Evolutionary conservation across 2,113 vertebrate genomes (phyloP), one percentile per base, ranked within the genome.

Genomic region (Axis porcinus): DNA sequence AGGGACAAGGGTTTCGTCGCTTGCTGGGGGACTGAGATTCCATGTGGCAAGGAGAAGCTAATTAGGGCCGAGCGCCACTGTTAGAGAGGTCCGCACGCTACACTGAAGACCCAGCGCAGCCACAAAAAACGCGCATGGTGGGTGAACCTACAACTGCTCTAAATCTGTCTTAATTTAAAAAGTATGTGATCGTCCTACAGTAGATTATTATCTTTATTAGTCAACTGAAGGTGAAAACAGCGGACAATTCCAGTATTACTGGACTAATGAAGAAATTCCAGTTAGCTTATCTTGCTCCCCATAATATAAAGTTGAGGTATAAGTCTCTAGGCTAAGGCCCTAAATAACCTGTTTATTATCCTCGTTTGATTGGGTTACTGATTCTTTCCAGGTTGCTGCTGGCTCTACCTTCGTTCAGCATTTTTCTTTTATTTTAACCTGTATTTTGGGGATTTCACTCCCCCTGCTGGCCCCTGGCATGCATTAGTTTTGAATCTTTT

Each of bases 381-480:
- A 40, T 47, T 86, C 16, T 62, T 90, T 64, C 45, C 47, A 3
- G 23, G 40, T 92, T 92, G 40, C 50, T 91, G 47, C 45, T 8
- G 9, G 83, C 36, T 62, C 1, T 45, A 81, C 23, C 45, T 94
- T 23, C 47, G 21, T 67, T 91, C 64, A 93, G 54, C 28, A 33
- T 57, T 96, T 94, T 96, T 84, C n/a, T 92, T 57, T 21, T 30
- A 17, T n/a, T 91, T 97, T 62, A 70, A 70, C n/a, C 79, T 96
- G 2, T 95, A 95, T 97, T 97, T 97, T 97, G 70, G 90, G 86
- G 89, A 74, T 95, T 97, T 97, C 89, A 96, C 97, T 98, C 98
- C 98, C 98, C 84, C 98, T 98, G 96, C 96, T 98, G 97, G 98
- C 93, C 62, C 36, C 19, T 92, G 52, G 64, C 28, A 45, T 87